Evolutionary conservation across 2,113 vertebrate species (phyloP).

Genomic region (Oplegnathus fasciatus): DNA sequence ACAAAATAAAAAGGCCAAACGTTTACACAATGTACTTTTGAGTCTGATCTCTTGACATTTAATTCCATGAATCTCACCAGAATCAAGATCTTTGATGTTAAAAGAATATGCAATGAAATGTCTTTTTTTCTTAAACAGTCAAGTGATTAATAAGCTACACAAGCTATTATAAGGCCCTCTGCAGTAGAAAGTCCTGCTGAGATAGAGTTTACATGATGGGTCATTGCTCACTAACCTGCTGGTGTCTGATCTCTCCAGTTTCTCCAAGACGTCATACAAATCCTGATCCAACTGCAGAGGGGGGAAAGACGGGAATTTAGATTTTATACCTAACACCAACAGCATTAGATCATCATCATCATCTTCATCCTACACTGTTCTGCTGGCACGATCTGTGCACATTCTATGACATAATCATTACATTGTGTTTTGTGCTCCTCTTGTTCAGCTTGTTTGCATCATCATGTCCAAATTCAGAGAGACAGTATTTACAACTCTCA

Average conservation of each 20-base stretch:
- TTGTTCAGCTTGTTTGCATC: conserved; percentile 2
- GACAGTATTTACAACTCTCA: background rate
- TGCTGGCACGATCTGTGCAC: background rate
- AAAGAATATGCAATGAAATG: background rate
- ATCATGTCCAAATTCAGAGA: conserved; percentile 1
- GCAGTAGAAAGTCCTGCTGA: background rate
- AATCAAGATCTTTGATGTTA: background rate
- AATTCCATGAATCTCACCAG: background rate
- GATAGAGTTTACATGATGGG: background rate
- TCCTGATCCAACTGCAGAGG: conserved; percentile 93
- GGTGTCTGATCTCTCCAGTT: conserved; percentile 88
- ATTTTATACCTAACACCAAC: background rate
- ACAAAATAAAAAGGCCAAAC: background rate
- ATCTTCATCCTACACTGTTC: background rate
- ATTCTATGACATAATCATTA: background rate
- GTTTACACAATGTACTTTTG: background rate
- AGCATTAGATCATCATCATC: background rate
- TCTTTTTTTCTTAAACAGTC: background rate
- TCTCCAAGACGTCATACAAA: conserved; percentile 89
- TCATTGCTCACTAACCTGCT: conserved; percentile 75
- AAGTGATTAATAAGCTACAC: background rate
- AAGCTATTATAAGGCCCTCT: background rate
- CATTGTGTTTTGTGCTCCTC: background rate
- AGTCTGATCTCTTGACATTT: no score
- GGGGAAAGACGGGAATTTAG: background rate